Conservation (phyloP, 2,113 vertebrate species). For the Xiphophorus couchianus region DNA sequence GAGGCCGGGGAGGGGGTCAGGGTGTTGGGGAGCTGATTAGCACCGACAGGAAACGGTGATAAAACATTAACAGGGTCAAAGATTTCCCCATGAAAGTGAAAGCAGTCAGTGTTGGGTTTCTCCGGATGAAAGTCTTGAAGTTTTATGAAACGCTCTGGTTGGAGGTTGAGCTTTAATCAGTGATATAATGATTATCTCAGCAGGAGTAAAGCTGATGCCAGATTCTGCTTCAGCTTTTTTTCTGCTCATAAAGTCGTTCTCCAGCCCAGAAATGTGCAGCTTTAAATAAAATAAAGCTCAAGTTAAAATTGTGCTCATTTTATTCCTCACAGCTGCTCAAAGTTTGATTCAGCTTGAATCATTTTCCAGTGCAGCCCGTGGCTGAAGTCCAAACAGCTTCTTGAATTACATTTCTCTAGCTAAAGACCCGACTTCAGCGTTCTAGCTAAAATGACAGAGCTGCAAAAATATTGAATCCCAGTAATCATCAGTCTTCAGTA, state of each 20-base stretch:
- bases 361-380: background rate
- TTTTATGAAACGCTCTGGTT: too few relatives aligned
- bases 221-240: too few relatives aligned
- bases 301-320: background rate
- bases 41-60: slow-evolving; percentile 24
- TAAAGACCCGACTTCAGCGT: too few relatives aligned
- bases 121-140: background rate
- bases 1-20: background rate
- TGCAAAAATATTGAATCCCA: too few relatives aligned
- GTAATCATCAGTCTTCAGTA: background rate
- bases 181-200: too few relatives aligned
- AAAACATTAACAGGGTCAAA: slow-evolving; percentile 29
- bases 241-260: background rate
- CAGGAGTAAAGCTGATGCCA: too few relatives aligned
- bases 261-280: background rate
- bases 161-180: too few relatives aligned
- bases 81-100: slow-evolving; percentile 6
- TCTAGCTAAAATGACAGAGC: too few relatives aligned
- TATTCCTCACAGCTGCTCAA: background rate
- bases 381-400: background rate
- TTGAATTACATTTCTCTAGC: background rate
- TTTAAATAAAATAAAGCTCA: background rate
- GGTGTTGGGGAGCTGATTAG: slow-evolving; percentile 10
- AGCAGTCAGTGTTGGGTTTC: background rate
- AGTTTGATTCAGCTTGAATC: background rate